Evolutionary conservation across 2,113 vertebrate genomes (phyloP).

Genomic region (Oryzias melastigma): DNA sequence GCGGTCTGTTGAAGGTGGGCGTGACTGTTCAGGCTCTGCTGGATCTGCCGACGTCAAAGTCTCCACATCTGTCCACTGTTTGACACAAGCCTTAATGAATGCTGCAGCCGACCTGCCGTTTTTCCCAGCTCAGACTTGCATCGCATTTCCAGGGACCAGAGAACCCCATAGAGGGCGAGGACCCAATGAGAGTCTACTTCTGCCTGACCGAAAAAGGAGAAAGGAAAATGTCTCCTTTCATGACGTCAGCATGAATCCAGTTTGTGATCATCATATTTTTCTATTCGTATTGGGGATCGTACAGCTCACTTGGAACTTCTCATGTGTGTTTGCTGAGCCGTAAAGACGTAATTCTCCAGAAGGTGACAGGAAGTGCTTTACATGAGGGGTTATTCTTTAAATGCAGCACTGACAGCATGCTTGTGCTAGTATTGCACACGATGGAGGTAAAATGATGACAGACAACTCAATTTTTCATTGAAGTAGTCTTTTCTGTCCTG

Average conservation of each 20-base stretch:
- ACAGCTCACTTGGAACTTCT: constrained; percentile 8
- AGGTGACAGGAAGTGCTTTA: constrained; percentile 18
- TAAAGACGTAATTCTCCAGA: neutral
- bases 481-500: constrained; percentile 13
- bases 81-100: constrained; percentile 63
- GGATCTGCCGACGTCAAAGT: constrained; percentile 84
- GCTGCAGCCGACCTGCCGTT: constrained; percentile 10
- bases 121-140: constrained; percentile 7
- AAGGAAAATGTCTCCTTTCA: constrained; percentile 44
- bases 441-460: constrained; percentile 25
- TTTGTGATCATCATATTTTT: constrained; percentile 33
- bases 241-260: constrained; percentile 63
- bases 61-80: constrained; percentile 85
- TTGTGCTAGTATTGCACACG: too few relatives aligned
- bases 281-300: constrained; percentile 22
- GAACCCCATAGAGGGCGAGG: constrained; percentile 46
- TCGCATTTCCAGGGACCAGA: constrained; percentile 40
- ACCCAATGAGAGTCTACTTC: constrained; percentile 39
- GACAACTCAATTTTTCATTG: constrained; percentile 38
- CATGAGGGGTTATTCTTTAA: neutral
- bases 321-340: constrained; percentile 30
- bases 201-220: constrained; percentile 65
- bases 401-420: too few relatives aligned
- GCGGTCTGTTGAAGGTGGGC: constrained; percentile 94
- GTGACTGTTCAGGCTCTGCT: constrained; percentile 94